Evolutionary conservation across 92 coral and sea anemone genomes (phyloP), one percentile per base, ranked within the genome.

Genomic region (Nematostella vectensis): DNA sequence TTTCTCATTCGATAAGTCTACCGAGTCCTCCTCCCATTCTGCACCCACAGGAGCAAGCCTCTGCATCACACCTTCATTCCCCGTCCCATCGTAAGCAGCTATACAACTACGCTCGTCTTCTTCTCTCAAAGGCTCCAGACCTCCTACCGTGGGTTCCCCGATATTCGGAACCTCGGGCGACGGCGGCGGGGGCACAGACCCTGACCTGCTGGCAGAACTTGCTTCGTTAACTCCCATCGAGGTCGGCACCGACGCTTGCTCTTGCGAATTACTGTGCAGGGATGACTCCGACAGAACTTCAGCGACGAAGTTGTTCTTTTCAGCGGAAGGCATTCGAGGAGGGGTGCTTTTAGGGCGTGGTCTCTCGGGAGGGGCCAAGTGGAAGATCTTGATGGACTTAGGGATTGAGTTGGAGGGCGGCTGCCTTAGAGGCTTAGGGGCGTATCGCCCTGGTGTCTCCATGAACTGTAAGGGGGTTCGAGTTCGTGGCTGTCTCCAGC

Each of bases 131-230:
- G 95, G 65, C 65, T 85, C 95, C 38, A 85, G 87, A 4, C 59
- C 47, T 8, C 69, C 55, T 18, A 62, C 47, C 9, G 61, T 18
- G 23, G 50, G 47, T 29, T 45, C 57, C 25, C 22, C 55, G 2
- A 59, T 29, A 8, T 37, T 17, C 4, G 59, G 55, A 29, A 55
- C 66, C 60, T 85, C 95, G 4, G 95, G 95, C 24, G 95, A 85
- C 9, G 95, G 95, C 23, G 95, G 95, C 0, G 95, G 95, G 15
- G 95, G 88, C 11, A 85, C 63, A 31, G 88, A 68, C 0, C 95
- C 95, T 58, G 72, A 57, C 11, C 58, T 52, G 26, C 23, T 24
- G 13, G 66, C 18, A 2, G 81, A 55, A 1, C 70, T 51, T 15
- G 74, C 37, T 0, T 45, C 48, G 0, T 55, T 59, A 9, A 63